Evolutionary conservation across 2,113 vertebrate species (phyloP), one percentile per base, ranked within the genome.

Genomic region (Rhabdomys dilectus): DNA sequence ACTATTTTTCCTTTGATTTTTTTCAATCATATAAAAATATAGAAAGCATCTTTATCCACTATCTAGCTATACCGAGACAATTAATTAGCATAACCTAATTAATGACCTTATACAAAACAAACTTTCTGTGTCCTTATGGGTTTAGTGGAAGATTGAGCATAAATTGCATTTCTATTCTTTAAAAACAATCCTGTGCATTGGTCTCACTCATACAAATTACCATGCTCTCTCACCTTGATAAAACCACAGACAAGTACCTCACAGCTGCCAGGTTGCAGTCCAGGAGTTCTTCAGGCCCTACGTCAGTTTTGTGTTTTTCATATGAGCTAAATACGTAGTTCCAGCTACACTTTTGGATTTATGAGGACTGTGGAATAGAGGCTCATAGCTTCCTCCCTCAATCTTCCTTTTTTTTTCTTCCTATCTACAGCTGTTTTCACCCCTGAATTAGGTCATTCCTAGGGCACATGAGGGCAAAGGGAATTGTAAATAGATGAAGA

Each of bases 1-100:
- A 87, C 31, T 75, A 70, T 19, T 16, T 9, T 96, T 90, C 68
- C 68, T 89, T 51, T n/a, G 26, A 75, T 82, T 88, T 93, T 91
- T 82, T 93, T 72, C 9, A 42, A 39, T 22, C 34, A 82, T 60
- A 91, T 64, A 80, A 92, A 96, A 62, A 48, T 64, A 53, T 51
- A 66, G 53, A 91, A 89, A 84, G 13, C 2, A 45, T 3, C 12
- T 22, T 92, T 88, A 29, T 84, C 68, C 36, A 42, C 24, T 84
- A 75, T 42, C 72, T 16, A 66, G 21, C 16, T 93, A 24, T 91
- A 70, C 17, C 64, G 56, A 95, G 56, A 42, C 36, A 81, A 82
- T 39, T 82, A 58, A 82, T 82, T 58, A 64, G 17, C 8, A 3
- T 12, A 34, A 3, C 15, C 17, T 96, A 94, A 73, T 95, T 85